Conservation (phyloP, 2,113 vertebrate species). For the Oryzias curvinotus region DNA sequence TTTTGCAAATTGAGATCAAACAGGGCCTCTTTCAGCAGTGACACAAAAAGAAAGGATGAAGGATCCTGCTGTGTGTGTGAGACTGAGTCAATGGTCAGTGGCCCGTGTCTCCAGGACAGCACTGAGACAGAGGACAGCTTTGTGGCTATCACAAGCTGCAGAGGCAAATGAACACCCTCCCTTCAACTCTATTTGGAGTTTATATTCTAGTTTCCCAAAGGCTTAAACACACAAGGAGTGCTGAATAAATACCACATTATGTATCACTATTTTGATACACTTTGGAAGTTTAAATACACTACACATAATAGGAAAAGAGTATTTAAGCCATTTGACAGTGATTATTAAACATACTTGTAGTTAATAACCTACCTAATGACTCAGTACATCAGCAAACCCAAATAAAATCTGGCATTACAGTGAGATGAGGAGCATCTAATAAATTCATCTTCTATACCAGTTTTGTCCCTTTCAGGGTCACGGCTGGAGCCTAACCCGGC, state of each 20-base stretch:
- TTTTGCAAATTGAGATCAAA: constrained; percentile 36
- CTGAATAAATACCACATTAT: constrained; percentile 17
- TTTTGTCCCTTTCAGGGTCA: too few relatives aligned
- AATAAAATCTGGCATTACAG: too few relatives aligned
- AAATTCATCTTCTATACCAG: too few relatives aligned
- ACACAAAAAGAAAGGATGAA: constrained; percentile 25
- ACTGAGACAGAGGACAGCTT: constrained; percentile 56
- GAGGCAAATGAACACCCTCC: constrained; percentile 36
- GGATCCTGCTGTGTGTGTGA: constrained; percentile 23
- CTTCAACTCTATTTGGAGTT: constrained; percentile 44
- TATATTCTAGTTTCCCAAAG: constrained; percentile 34
- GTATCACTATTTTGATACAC: constrained; percentile 8
- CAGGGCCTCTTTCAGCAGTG: constrained; percentile 34
- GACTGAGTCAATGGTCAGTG: constrained; percentile 52
- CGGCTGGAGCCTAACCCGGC: too few relatives aligned
- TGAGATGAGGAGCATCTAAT: too few relatives aligned
- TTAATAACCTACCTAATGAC: too few relatives aligned
- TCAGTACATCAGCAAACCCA: too few relatives aligned
- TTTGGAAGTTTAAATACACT: background rate
- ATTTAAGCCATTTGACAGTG: too few relatives aligned
- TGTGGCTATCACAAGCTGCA: constrained; percentile 40
- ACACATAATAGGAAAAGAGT: too few relatives aligned
- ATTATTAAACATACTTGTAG: too few relatives aligned
- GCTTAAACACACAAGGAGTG: background rate
- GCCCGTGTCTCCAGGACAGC: constrained; percentile 35